Conservation (phyloP, 2,113 vertebrate species). For the Chlorocebus sabaeus region DNA sequence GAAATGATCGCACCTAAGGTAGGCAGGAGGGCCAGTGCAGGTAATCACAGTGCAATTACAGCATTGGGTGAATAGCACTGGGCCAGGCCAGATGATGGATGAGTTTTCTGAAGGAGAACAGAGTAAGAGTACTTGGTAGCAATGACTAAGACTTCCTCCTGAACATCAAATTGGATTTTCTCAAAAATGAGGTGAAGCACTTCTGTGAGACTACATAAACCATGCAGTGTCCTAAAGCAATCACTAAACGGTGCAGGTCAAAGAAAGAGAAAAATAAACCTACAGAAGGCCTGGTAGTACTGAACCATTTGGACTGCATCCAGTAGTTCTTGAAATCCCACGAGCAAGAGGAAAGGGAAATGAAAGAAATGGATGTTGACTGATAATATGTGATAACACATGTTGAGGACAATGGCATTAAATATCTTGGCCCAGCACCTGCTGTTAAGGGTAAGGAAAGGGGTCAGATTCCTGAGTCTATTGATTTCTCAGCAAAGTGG, state of each 20-base stretch:
- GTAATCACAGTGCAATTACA: constrained; percentile 26
- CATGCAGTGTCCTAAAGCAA: neutral
- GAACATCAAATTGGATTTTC: constrained; percentile 26
- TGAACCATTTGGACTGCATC: neutral
- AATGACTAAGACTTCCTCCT: neutral
- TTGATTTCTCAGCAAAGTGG: neutral
- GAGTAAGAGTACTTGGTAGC: constrained; percentile 14
- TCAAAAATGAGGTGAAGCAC: neutral
- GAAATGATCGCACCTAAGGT: neutral
- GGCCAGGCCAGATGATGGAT: neutral
- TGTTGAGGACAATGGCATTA: neutral
- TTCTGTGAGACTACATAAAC: neutral
- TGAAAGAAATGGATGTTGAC: neutral
- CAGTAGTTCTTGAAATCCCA: neutral
- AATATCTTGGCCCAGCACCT: neutral
- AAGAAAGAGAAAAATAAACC: constrained; percentile 45
- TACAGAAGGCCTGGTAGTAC: neutral
- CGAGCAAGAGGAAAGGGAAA: neutral
- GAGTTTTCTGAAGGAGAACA: constrained; percentile 25
- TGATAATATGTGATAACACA: neutral
- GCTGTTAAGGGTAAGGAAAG: neutral
- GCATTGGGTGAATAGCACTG: neutral
- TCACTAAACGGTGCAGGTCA: constrained; percentile 8
- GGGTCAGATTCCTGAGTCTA: neutral
- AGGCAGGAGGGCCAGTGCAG: neutral